Evolutionary conservation across 2,797 vertebrate genomes (phyloP).

Genomic region (Borostomias antarcticus): DNA sequence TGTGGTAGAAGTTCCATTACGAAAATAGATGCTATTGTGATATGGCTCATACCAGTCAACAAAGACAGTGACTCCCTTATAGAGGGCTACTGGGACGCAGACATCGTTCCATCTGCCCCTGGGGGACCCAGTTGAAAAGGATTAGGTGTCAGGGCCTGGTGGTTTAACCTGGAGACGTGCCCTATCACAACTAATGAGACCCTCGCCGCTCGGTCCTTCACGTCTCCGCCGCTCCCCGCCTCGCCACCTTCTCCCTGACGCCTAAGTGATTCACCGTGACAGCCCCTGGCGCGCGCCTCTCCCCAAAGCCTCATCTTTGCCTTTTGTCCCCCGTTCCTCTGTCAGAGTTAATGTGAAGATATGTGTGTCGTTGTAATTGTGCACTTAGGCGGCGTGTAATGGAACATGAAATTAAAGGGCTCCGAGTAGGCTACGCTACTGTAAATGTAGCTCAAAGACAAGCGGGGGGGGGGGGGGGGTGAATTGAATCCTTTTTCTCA

Average conservation of each 20-base stretch:
- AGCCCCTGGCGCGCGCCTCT: conserved; percentile 24
- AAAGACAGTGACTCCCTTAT: too few species aligned
- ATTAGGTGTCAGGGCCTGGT: conserved; percentile 5
- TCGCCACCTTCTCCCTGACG: conserved; percentile 37
- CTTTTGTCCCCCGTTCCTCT: conserved; percentile 45
- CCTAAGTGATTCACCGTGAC: conserved; percentile 46
- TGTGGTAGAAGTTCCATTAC: too few species aligned
- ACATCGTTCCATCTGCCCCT: conserved; percentile 3
- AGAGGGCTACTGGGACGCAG: too few species aligned
- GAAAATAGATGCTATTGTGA: too few species aligned
- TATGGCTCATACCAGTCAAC: too few species aligned
- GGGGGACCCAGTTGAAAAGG: conserved; percentile 7
- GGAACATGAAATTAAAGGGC: conserved; percentile 57
- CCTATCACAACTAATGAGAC: conserved; percentile 3
- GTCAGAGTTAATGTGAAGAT: conserved; percentile 39
- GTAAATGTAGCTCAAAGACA: conserved; percentile 34
- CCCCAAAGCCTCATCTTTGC: conserved; percentile 32
- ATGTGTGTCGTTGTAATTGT: conserved; percentile 37
- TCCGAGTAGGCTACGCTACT: conserved; percentile 29
- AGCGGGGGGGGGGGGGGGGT: conserved; percentile 14
- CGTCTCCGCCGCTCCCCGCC: not conserved
- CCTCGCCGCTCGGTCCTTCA: conserved; percentile 1
- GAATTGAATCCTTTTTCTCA: too few species aligned
- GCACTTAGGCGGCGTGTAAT: conserved; percentile 43
- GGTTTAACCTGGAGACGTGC: not conserved